Evolutionary conservation across 1,140 invertebrate species (phyloP), one percentile per base, ranked within the genome.

Genomic region (Metaphire vulgaris): DNA sequence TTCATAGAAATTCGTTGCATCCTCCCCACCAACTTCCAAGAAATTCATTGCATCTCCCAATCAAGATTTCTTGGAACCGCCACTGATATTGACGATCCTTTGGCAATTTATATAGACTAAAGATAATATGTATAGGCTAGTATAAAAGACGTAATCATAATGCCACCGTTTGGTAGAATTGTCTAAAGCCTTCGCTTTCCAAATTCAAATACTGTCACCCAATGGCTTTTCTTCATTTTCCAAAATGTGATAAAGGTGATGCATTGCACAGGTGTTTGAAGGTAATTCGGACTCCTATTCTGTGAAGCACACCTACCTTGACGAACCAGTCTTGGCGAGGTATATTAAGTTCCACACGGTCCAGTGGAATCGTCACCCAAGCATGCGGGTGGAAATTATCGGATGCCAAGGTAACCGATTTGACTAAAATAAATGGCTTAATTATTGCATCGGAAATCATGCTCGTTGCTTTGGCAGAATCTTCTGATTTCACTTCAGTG

Each of bases 361-460:
- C 21, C 79, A 83, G 65, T 88, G 86, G 84, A 75, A 84, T 70
- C 72, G 80, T 2, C 81, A 87, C 79, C 87, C 87, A 26, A 84
- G 84, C 72, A 80, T 88, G 64, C 74, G 87, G 21, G 76, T 88
- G 2, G 87, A 88, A 79, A 79, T 88, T 21, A 75, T 87, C 12
- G 87, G 87, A 29, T 87, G 87, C 76, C 87, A 88, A 84, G 85
- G 86, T 87, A 79, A 70, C n/a, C 77, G 32, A 66, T n/a, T n/a
- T n/a, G n/a, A n/a, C n/a, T n/a, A n/a, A n/a, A n/a, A n/a, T n/a
- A n/a, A n/a, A n/a, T n/a, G n/a, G n/a, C 6, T 12, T 21, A 56
- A 21, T 21, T 56, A 12, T 56, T 56, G 41, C 41, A 56, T 21
- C 41, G 6, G 41, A 6, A 56, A 6, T 56, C 41, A 56, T 21